A percentile compares a stretch with the other conserved stretches of the same genome.
phyloP scores from a whole-genome alignment of 2,797 vertebrate species.

The Scolopax rusticola region DNA sequence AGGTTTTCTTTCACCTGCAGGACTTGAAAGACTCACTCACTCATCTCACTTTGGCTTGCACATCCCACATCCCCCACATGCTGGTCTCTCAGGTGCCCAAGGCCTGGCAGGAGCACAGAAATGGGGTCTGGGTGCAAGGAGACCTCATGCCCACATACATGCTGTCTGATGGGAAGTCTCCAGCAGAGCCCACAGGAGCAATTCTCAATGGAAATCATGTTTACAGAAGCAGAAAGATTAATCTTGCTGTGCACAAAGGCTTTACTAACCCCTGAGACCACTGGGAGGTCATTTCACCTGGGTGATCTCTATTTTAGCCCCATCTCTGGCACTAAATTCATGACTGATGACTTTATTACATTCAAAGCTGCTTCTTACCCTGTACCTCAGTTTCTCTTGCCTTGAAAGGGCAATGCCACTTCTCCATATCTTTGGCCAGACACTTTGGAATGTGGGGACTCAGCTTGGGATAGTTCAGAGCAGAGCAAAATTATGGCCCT shows the following conservation, averaged over 20 bases:
- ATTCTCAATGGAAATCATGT: background rate
- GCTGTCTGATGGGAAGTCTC: background rate
- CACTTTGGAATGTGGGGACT: background rate
- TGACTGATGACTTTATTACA: background rate
- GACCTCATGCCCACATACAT: rapidly evolving
- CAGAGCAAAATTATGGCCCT: background rate
- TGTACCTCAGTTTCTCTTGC: background rate
- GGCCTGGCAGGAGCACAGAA: background rate
- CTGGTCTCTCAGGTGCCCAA: background rate
- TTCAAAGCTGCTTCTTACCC: background rate
- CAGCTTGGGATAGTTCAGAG: background rate
- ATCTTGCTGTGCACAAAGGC: background rate
- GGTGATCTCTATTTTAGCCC: background rate
- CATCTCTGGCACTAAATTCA: background rate
- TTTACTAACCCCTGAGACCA: background rate
- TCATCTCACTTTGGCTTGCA: background rate
- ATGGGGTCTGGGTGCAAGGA: background rate
- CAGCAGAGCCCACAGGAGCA: background rate
- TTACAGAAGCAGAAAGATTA: background rate
- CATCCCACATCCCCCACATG: background rate
- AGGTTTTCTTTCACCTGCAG: background rate
- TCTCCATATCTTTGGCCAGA: background rate
- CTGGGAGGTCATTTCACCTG: rapidly evolving
- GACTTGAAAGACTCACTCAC: background rate
- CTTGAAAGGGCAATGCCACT: background rate